Evolutionary conservation across 2,797 vertebrate genomes (phyloP), one percentile per base, ranked within the genome.

Genomic region (Ambastaia sidthimunki): DNA sequence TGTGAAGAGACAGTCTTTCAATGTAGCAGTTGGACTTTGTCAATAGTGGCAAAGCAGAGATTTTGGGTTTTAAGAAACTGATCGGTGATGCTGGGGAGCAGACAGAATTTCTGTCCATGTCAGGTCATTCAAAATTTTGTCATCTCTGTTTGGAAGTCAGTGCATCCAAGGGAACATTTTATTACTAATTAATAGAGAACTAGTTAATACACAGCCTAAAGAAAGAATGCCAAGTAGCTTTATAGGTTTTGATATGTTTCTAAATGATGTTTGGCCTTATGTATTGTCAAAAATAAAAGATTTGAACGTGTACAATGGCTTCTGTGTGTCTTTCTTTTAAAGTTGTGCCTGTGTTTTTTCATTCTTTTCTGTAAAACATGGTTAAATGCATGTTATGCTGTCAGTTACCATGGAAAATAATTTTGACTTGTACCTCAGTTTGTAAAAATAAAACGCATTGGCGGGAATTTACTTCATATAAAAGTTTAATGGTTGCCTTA

Each of bases 271-370:
- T 65, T 37, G 31, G 18, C 18, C 16, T 37, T 18, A 31, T 9
- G 7, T 57, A 52, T 16, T 60, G 68, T 78, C 9, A 71, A 52
- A 59, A 70, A 78, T 63, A 78, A 78, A 55, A 50, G 16, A 52
- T 3, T 12, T 52, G 1, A 19, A 62, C 71, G 34, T 15, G 23
- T 50, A 18, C n/a, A 19, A 18, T 21, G 75, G 7, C 23, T 77
- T 15, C 1, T 62, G 7, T 57, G 3, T 78, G 19, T 71, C 15
- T 25, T 63, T 41, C 2, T 62, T 28, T 71, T 23, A 9, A 48
- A 47, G 19, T 18, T 16, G n/a, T 21, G 12, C 6, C 3, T 28
- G 15, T 60, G 11, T 9, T 28, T 28, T 60, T 25, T 60, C 13
- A 25, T 1, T 60, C 16, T 1, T 52, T 52, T 7, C 4, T 15